phyloP scores from a whole-genome alignment of 2,797 vertebrate genomes.

The Oreortyx pictus region DNA sequence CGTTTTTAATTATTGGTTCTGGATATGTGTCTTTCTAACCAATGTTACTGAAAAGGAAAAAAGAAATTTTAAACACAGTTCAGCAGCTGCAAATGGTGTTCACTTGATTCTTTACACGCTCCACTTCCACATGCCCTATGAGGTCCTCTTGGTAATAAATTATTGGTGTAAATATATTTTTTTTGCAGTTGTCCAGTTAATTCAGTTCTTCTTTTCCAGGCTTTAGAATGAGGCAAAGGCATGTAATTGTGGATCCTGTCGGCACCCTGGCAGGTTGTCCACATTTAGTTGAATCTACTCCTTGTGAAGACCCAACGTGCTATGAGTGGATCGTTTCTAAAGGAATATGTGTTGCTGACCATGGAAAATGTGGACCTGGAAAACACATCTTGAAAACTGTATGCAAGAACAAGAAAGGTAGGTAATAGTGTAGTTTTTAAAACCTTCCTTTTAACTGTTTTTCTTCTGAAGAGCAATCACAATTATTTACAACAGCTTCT shows the following conservation, averaged over 20 bases:
- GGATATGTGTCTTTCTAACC: neutral
- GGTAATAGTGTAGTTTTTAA: neutral
- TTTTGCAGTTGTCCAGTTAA: neutral
- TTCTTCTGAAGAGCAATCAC: neutral
- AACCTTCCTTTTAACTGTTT: neutral
- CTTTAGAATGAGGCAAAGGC: constrained; percentile 87
- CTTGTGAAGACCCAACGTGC: constrained; percentile 90
- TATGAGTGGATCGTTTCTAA: constrained; percentile 84
- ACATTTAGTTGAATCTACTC: constrained; percentile 88
- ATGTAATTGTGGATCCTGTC: constrained; percentile 82
- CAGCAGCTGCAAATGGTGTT: neutral
- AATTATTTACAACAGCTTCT: neutral
- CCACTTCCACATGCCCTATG: neutral
- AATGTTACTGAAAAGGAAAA: neutral
- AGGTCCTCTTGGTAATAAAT: neutral
- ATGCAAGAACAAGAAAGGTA: constrained; percentile 87
- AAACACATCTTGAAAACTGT: constrained; percentile 79
- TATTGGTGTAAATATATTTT: neutral
- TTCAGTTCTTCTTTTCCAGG: constrained; percentile 76
- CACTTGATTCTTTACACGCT: neutral
- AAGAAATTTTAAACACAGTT: neutral
- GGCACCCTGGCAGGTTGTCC: constrained; percentile 80
- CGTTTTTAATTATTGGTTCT: neutral
- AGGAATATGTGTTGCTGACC: constrained; percentile 80
- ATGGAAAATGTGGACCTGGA: constrained; percentile 87